These are phyloP conservation scores for Bufo bufo DNA, from an alignment of 2,113 vertebrate genomes.

Conservation along the genomic window DNA sequence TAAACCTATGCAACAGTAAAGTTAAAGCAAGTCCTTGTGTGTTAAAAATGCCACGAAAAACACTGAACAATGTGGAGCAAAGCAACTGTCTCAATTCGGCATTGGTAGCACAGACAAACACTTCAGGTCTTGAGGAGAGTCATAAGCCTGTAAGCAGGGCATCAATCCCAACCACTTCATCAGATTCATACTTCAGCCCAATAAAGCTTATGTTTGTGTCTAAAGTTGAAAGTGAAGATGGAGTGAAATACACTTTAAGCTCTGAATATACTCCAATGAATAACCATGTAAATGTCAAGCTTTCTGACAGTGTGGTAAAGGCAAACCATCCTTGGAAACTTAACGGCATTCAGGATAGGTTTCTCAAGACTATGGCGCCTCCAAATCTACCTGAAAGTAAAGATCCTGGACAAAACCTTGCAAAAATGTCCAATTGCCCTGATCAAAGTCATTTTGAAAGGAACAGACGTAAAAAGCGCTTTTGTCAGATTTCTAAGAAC, in stretches of 20 bases:
- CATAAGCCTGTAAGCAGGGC: no score
- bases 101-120: background rate
- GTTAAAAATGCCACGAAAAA: conserved; percentile 43
- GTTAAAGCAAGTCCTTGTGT: conserved; percentile 60
- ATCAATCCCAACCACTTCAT: background rate
- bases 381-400: background rate
- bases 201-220: conserved; percentile 97
- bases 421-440: background rate
- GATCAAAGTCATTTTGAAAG: conserved; percentile 78
- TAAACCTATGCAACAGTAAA: conserved; percentile 60
- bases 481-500: conserved; percentile 85
- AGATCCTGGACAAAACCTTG: background rate
- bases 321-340: background rate
- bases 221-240: conserved; percentile 81
- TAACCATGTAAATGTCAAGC: conserved; percentile 60
- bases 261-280: conserved; percentile 73
- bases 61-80: background rate
- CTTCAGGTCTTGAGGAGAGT: background rate
- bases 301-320: background rate
- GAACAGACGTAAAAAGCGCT: conserved; percentile 90
- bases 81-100: background rate
- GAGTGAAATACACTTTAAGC: conserved; percentile 88
- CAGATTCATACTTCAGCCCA: conserved; percentile 82
- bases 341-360: background rate
- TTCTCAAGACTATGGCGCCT: background rate